These are phyloP conservation scores for Sericinus montela DNA, from an alignment of 2,888 invertebrate genomes.

Conservation along the genomic window DNA sequence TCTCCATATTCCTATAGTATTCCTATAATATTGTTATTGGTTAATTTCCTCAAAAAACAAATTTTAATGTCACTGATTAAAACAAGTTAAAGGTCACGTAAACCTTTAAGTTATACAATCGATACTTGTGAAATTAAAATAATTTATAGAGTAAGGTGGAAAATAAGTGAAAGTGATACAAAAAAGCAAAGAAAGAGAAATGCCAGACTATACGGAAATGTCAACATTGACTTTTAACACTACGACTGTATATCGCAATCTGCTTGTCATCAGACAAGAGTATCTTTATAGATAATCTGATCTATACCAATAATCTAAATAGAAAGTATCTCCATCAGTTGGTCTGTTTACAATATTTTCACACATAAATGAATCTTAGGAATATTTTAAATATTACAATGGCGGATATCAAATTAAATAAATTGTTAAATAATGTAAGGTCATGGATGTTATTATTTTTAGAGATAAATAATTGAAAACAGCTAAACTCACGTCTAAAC, in stretches of 20 bases:
- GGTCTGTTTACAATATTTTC: too few relatives aligned
- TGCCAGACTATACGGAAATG: slow-evolving; percentile 15
- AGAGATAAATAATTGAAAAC: too few relatives aligned
- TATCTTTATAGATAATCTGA: slow-evolving; percentile 14
- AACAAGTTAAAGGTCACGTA: slow-evolving; percentile 11
- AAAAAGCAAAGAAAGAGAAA: slow-evolving; percentile 19
- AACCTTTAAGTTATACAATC: slow-evolving; percentile 11
- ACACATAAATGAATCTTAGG: too few relatives aligned
- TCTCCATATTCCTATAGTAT: too few relatives aligned
- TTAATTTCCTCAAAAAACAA: neutral
- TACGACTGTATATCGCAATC: slow-evolving; percentile 5
- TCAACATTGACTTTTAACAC: slow-evolving; percentile 15
- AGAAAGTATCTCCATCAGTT: too few relatives aligned
- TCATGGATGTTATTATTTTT: too few relatives aligned
- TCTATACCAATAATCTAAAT: too few relatives aligned
- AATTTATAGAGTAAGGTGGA: slow-evolving; percentile 6
- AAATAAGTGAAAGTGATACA: slow-evolving; percentile 16
- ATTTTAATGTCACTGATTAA: neutral
- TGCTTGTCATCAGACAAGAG: slow-evolving; percentile 9
- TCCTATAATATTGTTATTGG: too few relatives aligned
- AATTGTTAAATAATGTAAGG: too few relatives aligned
- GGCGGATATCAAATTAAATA: too few relatives aligned
- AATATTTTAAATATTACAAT: too few relatives aligned
- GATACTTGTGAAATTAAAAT: slow-evolving; percentile 6
- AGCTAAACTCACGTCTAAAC: too few relatives aligned